A percentile compares a stretch with the other conserved stretches of the same genome.
Conservation (phyloP, 37 sponge, comb jelly and placozoan genomes). For the Dysidea cf. avara region DNA sequence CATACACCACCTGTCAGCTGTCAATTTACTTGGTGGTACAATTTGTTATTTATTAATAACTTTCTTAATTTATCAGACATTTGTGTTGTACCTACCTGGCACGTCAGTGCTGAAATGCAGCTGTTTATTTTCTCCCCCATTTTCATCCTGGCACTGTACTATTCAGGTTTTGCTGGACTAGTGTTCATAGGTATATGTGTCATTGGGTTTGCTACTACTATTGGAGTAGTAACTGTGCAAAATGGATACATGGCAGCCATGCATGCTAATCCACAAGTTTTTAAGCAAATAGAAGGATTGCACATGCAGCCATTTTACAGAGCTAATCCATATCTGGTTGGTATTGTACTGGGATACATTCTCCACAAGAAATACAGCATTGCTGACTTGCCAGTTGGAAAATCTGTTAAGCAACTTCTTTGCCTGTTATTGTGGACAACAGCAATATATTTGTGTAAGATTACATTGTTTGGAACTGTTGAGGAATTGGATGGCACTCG, state of each 20-base stretch:
- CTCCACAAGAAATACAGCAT: conserved; percentile 36
- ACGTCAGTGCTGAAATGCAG: conserved; percentile 66
- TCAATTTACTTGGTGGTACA: no score
- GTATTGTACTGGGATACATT: conserved; percentile 59
- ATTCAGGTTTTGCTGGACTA: conserved; percentile 14
- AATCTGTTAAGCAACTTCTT: conserved; percentile 19
- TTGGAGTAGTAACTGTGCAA: conserved; percentile 20
- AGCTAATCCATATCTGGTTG: conserved; percentile 62
- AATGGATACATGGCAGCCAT: conserved; percentile 1
- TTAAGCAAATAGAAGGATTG: no score
- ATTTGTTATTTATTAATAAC: no score
- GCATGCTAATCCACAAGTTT: neutral
- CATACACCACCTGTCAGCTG: no score
- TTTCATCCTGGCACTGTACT: conserved; percentile 38
- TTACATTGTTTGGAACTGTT: conserved; percentile 58
- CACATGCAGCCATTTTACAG: conserved; percentile 59
- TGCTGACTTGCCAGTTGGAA: neutral
- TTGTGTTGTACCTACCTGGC: no score
- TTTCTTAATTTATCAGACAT: conserved; percentile 59
- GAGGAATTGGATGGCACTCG: conserved; percentile 19
- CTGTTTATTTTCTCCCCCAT: conserved; percentile 60
- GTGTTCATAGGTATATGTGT: neutral
- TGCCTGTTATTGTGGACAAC: conserved; percentile 12
- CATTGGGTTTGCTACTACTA: neutral
- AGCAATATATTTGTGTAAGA: conserved; percentile 10